These are phyloP conservation scores for Oceanodroma leucorhoa DNA, from an alignment of 2,797 vertebrate genomes.

Conservation along the genomic window DNA sequence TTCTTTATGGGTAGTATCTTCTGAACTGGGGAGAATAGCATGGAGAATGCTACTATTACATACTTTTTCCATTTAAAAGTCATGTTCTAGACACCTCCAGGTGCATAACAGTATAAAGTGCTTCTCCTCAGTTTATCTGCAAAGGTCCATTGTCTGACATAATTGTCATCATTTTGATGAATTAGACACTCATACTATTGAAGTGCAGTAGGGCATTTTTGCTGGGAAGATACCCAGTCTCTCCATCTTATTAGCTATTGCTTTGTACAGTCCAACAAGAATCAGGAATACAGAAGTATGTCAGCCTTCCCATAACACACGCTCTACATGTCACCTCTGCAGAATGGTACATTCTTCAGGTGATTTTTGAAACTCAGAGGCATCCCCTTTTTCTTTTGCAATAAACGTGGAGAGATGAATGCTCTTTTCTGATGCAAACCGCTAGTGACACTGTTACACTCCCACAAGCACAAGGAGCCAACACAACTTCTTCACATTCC, in stretches of 20 bases:
- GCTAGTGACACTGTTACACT: background rate
- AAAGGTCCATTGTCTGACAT: background rate
- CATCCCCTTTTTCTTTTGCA: background rate
- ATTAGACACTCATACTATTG: background rate
- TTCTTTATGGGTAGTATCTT: background rate
- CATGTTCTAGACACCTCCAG: background rate
- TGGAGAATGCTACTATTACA: background rate
- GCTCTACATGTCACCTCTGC: background rate
- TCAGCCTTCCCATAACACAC: background rate
- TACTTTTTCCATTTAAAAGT: background rate
- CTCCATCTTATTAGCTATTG: background rate
- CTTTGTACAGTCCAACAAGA: background rate
- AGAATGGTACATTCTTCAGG: background rate
- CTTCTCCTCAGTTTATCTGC: background rate
- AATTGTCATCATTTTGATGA: background rate
- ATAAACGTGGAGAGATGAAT: background rate
- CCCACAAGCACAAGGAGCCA: background rate
- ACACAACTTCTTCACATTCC: constrained; percentile 7
- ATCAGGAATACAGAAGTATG: background rate
- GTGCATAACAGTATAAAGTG: background rate
- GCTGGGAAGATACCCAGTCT: background rate
- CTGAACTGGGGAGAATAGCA: background rate
- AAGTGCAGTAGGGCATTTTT: background rate
- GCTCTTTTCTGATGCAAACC: background rate
- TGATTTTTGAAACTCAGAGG: background rate